Evolutionary conservation across 2,888 invertebrate species (phyloP).

Genomic region (Rhagonycha lutea): DNA sequence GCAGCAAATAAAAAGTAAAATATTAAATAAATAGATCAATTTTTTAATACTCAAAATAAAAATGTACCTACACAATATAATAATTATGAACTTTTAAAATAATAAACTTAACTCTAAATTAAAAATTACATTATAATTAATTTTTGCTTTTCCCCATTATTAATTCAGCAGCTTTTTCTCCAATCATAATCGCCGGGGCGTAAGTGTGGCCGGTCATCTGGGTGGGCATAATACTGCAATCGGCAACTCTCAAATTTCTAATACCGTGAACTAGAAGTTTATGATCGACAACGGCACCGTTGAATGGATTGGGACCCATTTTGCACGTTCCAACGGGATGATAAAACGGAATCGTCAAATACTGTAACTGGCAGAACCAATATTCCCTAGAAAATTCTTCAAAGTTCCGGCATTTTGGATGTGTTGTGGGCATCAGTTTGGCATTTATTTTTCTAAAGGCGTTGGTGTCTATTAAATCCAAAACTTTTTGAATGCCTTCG

Average conservation of each 20-base stretch:
- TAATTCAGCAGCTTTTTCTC: conserved; percentile 52
- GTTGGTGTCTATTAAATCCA: conserved; percentile 52
- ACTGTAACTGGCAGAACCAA: conserved; percentile 56
- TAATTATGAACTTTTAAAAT: neutral
- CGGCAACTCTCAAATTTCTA: conserved; percentile 56
- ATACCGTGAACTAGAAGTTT: conserved; percentile 58
- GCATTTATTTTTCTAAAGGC: conserved; percentile 65
- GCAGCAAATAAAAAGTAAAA: too few relatives aligned
- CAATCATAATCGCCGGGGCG: conserved; percentile 59
- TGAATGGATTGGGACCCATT: conserved; percentile 58
- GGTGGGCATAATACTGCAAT: conserved; percentile 59
- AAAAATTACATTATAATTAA: neutral
- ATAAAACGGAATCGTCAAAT: conserved; percentile 54
- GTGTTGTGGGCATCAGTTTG: conserved; percentile 57
- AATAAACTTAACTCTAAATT: neutral
- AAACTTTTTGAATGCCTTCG: conserved; percentile 57
- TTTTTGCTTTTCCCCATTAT: neutral
- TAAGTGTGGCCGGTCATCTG: conserved; percentile 58
- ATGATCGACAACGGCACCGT: conserved; percentile 60
- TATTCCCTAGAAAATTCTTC: conserved; percentile 52
- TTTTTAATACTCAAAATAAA: too few relatives aligned
- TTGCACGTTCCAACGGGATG: conserved; percentile 60
- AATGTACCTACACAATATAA: too few relatives aligned
- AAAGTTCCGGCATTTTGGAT: conserved; percentile 55
- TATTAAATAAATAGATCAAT: too few relatives aligned